A percentile compares a stretch with the other conserved stretches of the same genome.
phyloP scores from a whole-genome alignment of 2,113 vertebrate species.

The Okapia johnstoni region DNA sequence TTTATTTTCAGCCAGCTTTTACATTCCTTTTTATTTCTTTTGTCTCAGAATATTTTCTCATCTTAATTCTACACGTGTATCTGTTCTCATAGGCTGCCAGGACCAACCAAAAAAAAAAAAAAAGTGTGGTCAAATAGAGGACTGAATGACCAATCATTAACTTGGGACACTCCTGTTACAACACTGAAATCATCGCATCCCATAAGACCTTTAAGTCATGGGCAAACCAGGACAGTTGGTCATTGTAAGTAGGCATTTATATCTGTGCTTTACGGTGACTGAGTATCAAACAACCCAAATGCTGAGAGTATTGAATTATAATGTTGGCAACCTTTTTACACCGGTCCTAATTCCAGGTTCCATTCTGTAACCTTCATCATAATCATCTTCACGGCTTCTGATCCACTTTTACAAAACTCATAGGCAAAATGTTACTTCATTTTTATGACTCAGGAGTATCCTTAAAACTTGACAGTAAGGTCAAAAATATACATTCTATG shows the following conservation, averaged over 20 bases:
- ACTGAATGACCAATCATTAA: accelerated
- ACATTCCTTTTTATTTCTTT: background rate
- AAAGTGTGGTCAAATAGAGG: background rate
- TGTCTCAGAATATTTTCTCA: background rate
- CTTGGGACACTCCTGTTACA: background rate
- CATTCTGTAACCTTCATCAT: too few relatives aligned
- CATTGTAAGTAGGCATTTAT: background rate
- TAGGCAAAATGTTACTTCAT: background rate
- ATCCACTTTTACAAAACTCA: background rate
- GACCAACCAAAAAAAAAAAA: background rate
- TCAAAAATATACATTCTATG: background rate
- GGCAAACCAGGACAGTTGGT: background rate
- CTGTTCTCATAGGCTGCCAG: background rate
- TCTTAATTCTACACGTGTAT: background rate
- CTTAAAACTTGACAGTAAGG: background rate
- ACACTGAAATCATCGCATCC: accelerated
- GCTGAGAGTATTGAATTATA: background rate
- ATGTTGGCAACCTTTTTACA: background rate
- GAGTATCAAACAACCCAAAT: background rate
- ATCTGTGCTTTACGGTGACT: background rate
- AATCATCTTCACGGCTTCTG: background rate
- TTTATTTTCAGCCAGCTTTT: background rate
- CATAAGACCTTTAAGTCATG: background rate
- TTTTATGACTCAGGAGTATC: background rate
- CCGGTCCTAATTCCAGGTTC: background rate